Percentiles rank a stretch among this genome's conserved stretches.
Evolutionary conservation across 2,888 invertebrate genomes (phyloP).

Genomic region (Trichopoda pennipes): DNA sequence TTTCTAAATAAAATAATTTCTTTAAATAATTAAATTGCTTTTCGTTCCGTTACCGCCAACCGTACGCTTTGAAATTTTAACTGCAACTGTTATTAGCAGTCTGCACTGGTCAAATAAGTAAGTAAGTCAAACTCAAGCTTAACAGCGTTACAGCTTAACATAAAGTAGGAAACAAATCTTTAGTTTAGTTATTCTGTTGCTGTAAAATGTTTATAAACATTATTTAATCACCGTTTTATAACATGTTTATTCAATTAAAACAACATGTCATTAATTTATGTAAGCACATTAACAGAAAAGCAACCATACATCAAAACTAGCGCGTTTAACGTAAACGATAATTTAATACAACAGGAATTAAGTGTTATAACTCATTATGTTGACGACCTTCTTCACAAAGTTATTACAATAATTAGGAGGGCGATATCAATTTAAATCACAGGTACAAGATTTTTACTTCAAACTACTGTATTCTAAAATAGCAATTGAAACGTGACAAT

Average conservation of each 20-base stretch:
- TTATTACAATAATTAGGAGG: too few species aligned
- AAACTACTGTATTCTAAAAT: too few species aligned
- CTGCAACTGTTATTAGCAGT: slow-evolving; percentile 67
- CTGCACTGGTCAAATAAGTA: slow-evolving; percentile 36
- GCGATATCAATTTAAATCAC: too few species aligned
- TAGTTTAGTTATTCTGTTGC: neutral
- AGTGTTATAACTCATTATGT: neutral
- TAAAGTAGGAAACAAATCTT: slow-evolving; percentile 9
- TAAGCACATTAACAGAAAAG: too few species aligned
- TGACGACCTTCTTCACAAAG: neutral
- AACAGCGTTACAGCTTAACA: too few species aligned
- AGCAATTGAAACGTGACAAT: too few species aligned
- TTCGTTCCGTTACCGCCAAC: slow-evolving; percentile 66
- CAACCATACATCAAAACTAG: neutral
- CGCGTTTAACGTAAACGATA: neutral
- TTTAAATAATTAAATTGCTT: slow-evolving; percentile 17
- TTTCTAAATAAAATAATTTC: neutral
- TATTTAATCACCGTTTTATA: neutral
- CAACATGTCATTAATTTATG: neutral
- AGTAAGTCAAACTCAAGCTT: slow-evolving; percentile 59
- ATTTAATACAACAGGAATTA: slow-evolving; percentile 5
- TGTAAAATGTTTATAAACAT: slow-evolving; percentile 20
- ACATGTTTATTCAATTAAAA: neutral
- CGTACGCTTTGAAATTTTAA: slow-evolving; percentile 68
- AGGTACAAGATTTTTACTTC: too few species aligned